phyloP scores from a whole-genome alignment of 2,113 vertebrate species.

The Gobio gobio region DNA sequence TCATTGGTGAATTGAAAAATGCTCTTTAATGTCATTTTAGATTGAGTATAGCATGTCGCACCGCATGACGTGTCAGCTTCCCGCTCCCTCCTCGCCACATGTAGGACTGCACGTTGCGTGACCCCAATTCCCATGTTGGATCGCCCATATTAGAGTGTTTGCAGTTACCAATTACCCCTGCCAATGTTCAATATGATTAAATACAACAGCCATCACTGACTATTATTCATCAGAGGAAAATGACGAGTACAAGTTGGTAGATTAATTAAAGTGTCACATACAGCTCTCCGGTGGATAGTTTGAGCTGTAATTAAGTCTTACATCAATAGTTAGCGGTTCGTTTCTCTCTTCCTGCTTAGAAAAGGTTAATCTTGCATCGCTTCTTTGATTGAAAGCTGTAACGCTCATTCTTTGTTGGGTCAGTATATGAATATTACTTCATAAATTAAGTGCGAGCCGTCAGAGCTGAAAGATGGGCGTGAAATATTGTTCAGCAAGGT shows the following conservation, averaged over 20 bases:
- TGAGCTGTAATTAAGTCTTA: slow-evolving; percentile 59
- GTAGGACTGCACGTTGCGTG: neutral
- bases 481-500: slow-evolving; percentile 13
- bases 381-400: slow-evolving; percentile 53
- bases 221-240: slow-evolving; percentile 48
- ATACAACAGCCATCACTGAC: slow-evolving; percentile 45
- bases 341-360: slow-evolving; percentile 48
- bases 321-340: slow-evolving; percentile 57
- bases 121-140: slow-evolving; percentile 16
- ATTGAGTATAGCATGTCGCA: neutral
- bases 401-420: slow-evolving; percentile 32
- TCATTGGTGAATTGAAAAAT: neutral
- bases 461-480: slow-evolving; percentile 21
- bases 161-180: slow-evolving; percentile 45
- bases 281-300: slow-evolving; percentile 54
- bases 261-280: slow-evolving; percentile 60
- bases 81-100: neutral
- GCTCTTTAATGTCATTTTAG: neutral
- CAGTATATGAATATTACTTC: slow-evolving; percentile 28
- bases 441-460: slow-evolving; percentile 1
- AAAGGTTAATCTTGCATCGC: slow-evolving; percentile 61
- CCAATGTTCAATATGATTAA: slow-evolving; percentile 52
- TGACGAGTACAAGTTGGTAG: slow-evolving; percentile 43
- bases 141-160: slow-evolving; percentile 33
- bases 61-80: neutral